phyloP scores from a whole-genome alignment of 2,113 vertebrate genomes.

The Equus quagga region DNA sequence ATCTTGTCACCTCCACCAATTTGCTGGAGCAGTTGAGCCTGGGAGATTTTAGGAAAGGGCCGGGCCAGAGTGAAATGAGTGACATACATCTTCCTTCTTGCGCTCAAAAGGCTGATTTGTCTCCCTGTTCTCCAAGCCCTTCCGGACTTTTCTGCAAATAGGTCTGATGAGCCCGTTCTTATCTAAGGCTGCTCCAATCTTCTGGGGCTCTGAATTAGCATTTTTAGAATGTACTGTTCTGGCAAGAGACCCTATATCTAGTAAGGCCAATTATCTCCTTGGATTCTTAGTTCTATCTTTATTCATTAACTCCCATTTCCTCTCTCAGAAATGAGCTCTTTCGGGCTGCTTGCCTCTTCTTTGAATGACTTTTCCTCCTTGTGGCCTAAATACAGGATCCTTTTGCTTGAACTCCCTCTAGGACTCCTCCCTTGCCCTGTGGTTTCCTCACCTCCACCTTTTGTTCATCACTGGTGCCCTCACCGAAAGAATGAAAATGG shows the following conservation, averaged over 20 bases:
- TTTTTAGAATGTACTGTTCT: conserved; percentile 76
- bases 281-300: conserved; percentile 79
- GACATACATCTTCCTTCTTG: not conserved
- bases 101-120: not conserved
- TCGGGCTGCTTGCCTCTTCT: conserved; percentile 61
- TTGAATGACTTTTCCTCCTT: conserved; percentile 74
- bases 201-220: conserved; percentile 79
- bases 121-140: conserved; percentile 50
- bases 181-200: conserved; percentile 56
- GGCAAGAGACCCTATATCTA: conserved; percentile 78
- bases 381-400: conserved; percentile 60
- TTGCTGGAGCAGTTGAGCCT: not conserved
- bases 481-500: not conserved
- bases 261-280: conserved; percentile 80
- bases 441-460: not conserved
- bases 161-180: conserved; percentile 70
- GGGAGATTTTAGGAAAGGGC: not conserved
- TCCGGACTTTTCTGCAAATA: conserved; percentile 65
- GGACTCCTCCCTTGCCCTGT: not conserved
- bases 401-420: not conserved
- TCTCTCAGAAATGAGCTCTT: conserved; percentile 72
- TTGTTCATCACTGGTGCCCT: not conserved
- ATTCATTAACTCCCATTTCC: conserved; percentile 80
- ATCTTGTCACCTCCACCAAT: not conserved
- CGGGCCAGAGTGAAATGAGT: not conserved